Conservation (phyloP, 2,888 invertebrate species). For the Drosophila prolongata region DNA sequence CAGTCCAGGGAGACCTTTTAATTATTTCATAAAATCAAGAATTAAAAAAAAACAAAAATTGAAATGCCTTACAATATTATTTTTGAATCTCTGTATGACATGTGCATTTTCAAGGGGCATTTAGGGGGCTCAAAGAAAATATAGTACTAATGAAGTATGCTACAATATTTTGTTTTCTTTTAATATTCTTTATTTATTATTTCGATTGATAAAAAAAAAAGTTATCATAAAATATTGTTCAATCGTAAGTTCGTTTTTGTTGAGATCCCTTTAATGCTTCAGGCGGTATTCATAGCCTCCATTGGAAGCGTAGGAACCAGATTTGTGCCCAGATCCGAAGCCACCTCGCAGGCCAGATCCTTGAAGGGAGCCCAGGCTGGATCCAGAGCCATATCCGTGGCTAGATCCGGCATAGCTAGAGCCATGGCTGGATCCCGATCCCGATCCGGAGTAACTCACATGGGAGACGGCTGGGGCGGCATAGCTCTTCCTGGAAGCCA, state of each 20-base stretch:
- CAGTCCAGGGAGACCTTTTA: no score
- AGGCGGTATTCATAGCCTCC: slow-evolving; percentile 72
- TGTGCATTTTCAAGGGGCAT: no score
- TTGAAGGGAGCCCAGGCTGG: slow-evolving; percentile 10
- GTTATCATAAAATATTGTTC: slow-evolving; percentile 3
- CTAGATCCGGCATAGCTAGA: slow-evolving; percentile 9
- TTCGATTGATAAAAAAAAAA: slow-evolving; percentile 15
- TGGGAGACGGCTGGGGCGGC: slow-evolving; percentile 50
- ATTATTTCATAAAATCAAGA: no score
- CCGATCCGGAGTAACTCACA: slow-evolving; percentile 33
- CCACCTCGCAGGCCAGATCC: slow-evolving; percentile 24
- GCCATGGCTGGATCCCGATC: slow-evolving; percentile 20
- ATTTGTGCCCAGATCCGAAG: slow-evolving; percentile 23
- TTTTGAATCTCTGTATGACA: no score
- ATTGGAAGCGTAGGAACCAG: slow-evolving; percentile 63
- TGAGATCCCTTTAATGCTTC: slow-evolving; percentile 50
- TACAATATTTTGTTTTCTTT: no score
- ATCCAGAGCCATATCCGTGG: slow-evolving; percentile 21
- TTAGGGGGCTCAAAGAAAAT: no score
- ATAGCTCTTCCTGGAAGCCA: slow-evolving; percentile 19
- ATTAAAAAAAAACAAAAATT: no score
- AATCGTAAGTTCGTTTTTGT: not conserved
- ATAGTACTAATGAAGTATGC: no score
- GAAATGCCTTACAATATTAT: no score
- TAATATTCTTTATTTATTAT: not conserved